Base-by-base conservation (phyloP, 2,888 invertebrate species). In the Heliconius sara region DNA sequence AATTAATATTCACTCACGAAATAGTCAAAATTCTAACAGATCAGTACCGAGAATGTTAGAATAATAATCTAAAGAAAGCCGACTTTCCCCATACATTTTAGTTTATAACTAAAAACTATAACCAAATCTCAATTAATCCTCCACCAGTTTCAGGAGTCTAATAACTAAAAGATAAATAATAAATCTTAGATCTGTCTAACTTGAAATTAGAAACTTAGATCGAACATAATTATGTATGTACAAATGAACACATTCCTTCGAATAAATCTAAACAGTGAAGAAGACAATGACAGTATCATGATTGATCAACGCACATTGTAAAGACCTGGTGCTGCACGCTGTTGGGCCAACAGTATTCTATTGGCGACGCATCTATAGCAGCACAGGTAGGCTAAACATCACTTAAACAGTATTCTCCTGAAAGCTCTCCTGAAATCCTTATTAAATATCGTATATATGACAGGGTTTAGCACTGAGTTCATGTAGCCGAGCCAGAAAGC, bases 401-500 rank as follows among this genome's bases (percentile, higher is more conserved):
- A 98, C 97, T 98, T 99, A 95, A 98, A 99, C 93, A 99, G 96
- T 95, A 99, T 99, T 92, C 99, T 97, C 85, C 99, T 96, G 92
- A 99, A 99, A 83, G 99, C 99, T 88, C 98, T 96, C 85, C 99
- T 97, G 95, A 99, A 99, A 96, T 99, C 99, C 96, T 99, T 98
- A 95, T 99, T 99, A 95, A 99, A 99, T 89, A 99, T 98, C 81
- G 99, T 99, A 93, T 99, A 99, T 88, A 99, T 99, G 88, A 98
- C 98, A 82, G 99, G 99, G 94, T 99, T 99, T 77, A 99, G 95
- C 75, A 99, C 99, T 80, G 99, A 99, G 93, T 99, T 99, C 97
- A 98, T 98, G 91, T 99, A 99, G 67, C 99, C 99, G 84, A 99
- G 95, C 99, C 99, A 99, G 94, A 99, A 99, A 63, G 98, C 99